Percentiles rank a stretch among this genome's conserved stretches.
phyloP scores from a whole-genome alignment of 2,797 vertebrate species.

The Podarcis siculus region DNA sequence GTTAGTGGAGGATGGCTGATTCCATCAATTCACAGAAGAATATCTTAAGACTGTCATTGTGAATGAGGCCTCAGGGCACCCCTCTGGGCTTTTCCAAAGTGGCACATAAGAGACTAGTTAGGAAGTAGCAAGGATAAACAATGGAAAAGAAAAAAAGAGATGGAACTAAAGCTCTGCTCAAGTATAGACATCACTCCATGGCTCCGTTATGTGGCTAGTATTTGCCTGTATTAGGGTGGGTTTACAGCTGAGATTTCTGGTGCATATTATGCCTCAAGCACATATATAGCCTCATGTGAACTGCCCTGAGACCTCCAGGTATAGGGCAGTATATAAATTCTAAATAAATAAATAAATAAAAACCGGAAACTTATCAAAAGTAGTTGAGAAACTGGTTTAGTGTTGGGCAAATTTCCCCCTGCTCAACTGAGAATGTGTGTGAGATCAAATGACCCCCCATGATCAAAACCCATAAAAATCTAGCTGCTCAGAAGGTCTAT shows the following conservation, averaged over 20 bases:
- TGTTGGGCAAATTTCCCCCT: not conserved
- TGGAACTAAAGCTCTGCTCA: not conserved
- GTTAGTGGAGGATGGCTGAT: not conserved
- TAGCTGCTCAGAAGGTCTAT: not conserved
- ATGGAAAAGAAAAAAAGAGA: not conserved
- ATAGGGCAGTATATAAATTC: too few species aligned
- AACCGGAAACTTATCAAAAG: not conserved
- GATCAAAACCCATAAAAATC: too few species aligned
- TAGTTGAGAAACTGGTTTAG: not conserved
- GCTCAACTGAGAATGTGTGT: too few species aligned
- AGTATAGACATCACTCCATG: not conserved
- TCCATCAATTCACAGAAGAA: not conserved
- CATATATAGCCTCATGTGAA: too few species aligned
- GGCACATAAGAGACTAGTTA: not conserved
- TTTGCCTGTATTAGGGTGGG: not conserved
- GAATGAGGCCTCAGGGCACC: not conserved
- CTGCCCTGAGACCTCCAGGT: too few species aligned
- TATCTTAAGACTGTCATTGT: not conserved
- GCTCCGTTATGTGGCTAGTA: not conserved
- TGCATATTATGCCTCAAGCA: not conserved
- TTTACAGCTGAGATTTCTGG: not conserved
- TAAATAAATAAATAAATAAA: too few species aligned
- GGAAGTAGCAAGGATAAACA: not conserved
- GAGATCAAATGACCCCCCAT: too few species aligned
- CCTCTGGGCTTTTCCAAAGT: constrained; percentile 7